phyloP scores from a whole-genome alignment of 2,888 invertebrate species.

The Drosophila mercatorum region DNA sequence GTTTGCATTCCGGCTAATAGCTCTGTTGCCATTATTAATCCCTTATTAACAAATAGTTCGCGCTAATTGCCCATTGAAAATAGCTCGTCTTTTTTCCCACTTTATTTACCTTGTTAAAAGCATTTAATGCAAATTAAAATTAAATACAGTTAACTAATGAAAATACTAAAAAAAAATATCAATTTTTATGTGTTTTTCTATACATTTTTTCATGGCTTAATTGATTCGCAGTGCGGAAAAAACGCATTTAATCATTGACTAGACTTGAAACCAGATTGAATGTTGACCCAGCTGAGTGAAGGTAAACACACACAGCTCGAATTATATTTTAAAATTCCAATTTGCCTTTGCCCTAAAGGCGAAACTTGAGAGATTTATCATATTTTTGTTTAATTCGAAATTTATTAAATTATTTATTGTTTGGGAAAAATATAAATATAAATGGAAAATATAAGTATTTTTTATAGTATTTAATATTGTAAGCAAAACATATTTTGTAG shows the following conservation, averaged over 20 bases:
- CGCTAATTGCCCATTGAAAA: not conserved
- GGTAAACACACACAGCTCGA: not conserved
- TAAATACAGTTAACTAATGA: constrained; percentile 10
- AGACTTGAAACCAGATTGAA: not conserved
- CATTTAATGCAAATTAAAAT: not conserved
- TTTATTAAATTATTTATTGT: no score
- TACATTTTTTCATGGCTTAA: not conserved
- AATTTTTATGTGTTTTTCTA: not conserved
- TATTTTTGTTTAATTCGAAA: no score
- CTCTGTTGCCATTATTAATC: not conserved
- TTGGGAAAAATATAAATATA: no score
- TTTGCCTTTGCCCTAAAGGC: no score
- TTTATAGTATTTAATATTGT: no score
- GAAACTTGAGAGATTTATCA: no score
- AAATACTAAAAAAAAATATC: not conserved
- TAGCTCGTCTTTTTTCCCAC: not conserved
- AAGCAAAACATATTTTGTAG: no score
- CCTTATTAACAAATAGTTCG: not conserved
- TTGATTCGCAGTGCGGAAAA: not conserved
- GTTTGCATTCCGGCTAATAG: not conserved
- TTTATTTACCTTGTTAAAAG: not conserved
- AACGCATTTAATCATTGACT: not conserved
- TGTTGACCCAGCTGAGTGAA: not conserved
- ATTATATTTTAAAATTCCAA: not conserved
- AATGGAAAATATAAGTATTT: no score